A percentile compares a stretch with the other conserved stretches of the same genome.
phyloP scores from a whole-genome alignment of 2,113 vertebrate genomes.

The Stercorarius parasiticus region DNA sequence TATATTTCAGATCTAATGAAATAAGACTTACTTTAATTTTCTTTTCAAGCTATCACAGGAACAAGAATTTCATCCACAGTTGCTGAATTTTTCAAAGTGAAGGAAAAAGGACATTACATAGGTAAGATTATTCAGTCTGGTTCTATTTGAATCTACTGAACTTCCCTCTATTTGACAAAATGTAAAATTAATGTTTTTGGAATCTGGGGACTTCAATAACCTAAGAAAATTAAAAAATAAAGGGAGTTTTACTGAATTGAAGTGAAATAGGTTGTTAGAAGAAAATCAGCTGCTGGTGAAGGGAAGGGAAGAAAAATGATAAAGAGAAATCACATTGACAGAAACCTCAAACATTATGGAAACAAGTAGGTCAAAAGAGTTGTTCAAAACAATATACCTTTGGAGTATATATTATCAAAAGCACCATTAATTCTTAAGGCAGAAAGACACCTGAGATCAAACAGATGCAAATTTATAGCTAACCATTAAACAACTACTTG shows the following conservation, averaged over 20 bases:
- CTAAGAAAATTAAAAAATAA: constrained; percentile 61
- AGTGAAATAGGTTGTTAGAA: constrained; percentile 31
- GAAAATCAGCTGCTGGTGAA: constrained; percentile 50
- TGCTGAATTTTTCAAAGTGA: constrained; percentile 42
- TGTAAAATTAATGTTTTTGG: constrained; percentile 65
- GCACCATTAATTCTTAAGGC: constrained; percentile 47
- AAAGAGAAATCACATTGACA: constrained; percentile 49
- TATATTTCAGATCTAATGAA: constrained; percentile 15
- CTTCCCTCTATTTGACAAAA: constrained; percentile 52
- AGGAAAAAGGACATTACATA: constrained; percentile 17
- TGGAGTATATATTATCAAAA: constrained; percentile 57
- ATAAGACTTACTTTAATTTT: constrained; percentile 43
- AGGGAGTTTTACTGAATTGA: constrained; percentile 36
- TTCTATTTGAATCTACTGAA: constrained; percentile 51
- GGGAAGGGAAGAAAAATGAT: constrained; percentile 52
- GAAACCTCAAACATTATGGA: constrained; percentile 48
- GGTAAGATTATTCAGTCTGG: constrained; percentile 47
- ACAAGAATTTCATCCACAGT: constrained; percentile 30
- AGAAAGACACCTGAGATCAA: constrained; percentile 48
- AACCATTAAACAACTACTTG: constrained; percentile 30
- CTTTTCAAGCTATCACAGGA: not conserved
- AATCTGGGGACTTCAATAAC: constrained; percentile 43
- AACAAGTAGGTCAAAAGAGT: constrained; percentile 59
- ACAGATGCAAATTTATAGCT: constrained; percentile 57
- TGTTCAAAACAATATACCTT: constrained; percentile 51